These are phyloP conservation scores for Parotocinclus haroldoi DNA, from an alignment of 2,797 vertebrate genomes.

Conservation along the genomic window DNA sequence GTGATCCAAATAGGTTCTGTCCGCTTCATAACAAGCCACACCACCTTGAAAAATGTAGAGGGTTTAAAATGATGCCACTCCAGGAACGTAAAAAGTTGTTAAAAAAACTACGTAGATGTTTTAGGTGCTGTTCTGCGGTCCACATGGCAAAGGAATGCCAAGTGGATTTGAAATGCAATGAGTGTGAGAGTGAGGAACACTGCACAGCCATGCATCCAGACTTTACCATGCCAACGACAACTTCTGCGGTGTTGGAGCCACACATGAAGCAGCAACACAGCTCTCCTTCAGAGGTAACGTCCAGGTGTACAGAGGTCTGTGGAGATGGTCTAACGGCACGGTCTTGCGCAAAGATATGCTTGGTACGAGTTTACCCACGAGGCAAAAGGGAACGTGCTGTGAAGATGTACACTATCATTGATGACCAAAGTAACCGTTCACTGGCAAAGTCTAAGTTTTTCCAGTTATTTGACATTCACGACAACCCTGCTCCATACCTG, in stretches of 20 bases:
- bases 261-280: not conserved
- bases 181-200: constrained; percentile 18
- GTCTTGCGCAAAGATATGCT: constrained; percentile 28
- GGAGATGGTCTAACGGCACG: not conserved
- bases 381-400: constrained; percentile 3
- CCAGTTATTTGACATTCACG: not conserved
- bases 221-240: not conserved
- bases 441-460: constrained; percentile 19
- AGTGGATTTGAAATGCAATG: constrained; percentile 1
- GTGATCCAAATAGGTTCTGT: not conserved
- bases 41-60: too few relatives aligned
- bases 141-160: constrained; percentile 18
- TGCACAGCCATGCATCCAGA: constrained; percentile 28
- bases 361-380: constrained; percentile 8
- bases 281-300: not conserved
- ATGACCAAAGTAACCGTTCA: constrained; percentile 32
- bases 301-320: constrained; percentile 17
- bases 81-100: too few relatives aligned
- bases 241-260: not conserved
- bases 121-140: constrained; percentile 6
- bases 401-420: constrained; percentile 22
- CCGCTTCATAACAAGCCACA: too few relatives aligned
- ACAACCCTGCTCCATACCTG: constrained; percentile 8
- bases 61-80: too few relatives aligned
- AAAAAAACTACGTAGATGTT: too few relatives aligned